phyloP scores from a whole-genome alignment of 2,888 invertebrate species.

The Temnothorax rugatulus region DNA sequence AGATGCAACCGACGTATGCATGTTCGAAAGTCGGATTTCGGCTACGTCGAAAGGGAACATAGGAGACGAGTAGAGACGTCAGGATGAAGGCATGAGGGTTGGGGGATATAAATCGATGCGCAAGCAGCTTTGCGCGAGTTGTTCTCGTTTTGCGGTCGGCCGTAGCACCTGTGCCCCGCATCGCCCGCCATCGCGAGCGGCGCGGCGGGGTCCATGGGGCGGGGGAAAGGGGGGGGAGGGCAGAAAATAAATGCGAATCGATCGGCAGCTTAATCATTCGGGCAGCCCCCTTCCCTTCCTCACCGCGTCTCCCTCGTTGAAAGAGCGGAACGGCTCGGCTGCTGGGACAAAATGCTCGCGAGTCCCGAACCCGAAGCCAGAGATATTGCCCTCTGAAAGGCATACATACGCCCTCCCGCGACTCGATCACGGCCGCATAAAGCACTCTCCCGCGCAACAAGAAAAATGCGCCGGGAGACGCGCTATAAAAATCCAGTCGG shows the following conservation, averaged over 20 bases:
- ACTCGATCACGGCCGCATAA: constrained; percentile 51
- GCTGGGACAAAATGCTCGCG: constrained; percentile 47
- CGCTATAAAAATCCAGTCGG: constrained; percentile 52
- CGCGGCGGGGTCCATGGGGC: constrained; percentile 31
- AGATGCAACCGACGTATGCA: background rate
- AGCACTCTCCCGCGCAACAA: constrained; percentile 48
- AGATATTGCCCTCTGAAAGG: constrained; percentile 48
- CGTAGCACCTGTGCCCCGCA: constrained; percentile 73
- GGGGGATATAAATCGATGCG: constrained; percentile 74
- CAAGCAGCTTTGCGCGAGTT: constrained; percentile 72
- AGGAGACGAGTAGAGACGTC: constrained; percentile 35
- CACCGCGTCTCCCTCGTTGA: constrained; percentile 61
- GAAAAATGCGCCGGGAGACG: constrained; percentile 37
- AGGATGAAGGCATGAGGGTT: background rate
- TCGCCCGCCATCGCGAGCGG: constrained; percentile 1
- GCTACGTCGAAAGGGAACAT: constrained; percentile 24
- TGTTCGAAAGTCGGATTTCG: constrained; percentile 60
- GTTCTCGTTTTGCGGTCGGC: constrained; percentile 75
- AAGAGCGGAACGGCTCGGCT: constrained; percentile 59
- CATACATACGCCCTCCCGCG: constrained; percentile 36
- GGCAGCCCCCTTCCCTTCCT: background rate
- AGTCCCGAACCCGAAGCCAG: background rate
- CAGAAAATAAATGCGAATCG: constrained; percentile 77
- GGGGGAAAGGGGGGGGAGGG: background rate
- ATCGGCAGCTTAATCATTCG: constrained; percentile 77